Base-by-base conservation (phyloP, 2,113 vertebrate species). In the Neoarius graeffei region DNA sequence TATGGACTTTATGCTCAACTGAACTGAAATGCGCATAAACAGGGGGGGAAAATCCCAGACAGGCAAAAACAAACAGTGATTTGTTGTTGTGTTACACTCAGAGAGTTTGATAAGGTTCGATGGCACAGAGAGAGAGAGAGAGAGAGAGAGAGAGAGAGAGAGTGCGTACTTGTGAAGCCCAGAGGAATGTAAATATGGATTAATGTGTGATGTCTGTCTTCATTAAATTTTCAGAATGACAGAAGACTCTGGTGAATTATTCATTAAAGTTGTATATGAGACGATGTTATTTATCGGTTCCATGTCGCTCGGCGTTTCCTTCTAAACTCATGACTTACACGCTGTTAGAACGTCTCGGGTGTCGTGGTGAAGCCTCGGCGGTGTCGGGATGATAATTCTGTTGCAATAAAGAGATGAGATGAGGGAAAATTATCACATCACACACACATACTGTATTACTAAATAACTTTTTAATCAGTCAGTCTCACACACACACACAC, bases 191-290 rank as follows among this genome's bases (percentile, higher is more conserved):
- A 84, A 80, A 42, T 76, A 91, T 86, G 83, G 83, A 89, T 92
- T 87, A 86, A 85, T 79, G 76, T 77, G 79, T 62, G 69, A 83
- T 71, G 60, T 90, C 86, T 92, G 87, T 90, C 91, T 88, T 88
- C 90, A 93, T 91, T 89, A 92, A 91, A 90, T 20, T 89, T 87
- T 86, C 7, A 89, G 86, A 82, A 62, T 81, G 89, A 87, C 56
- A 85, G 86, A 85, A 67, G 90, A 91, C 92, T 89, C 86, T 80
- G 56, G 57, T 85, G 85, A 86, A 91, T 87, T 77, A 83, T 88
- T 89, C 57, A 89, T 87, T 89, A 91, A 69, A 73, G 52, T 71
- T 85, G 77, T 89, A 66, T 25, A 66, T 85, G 81, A 83, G 82
- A 88, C 50, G 57, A 88, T 88, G 83, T 80, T 88, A 67, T 54